These are phyloP conservation scores for Phortica okadai DNA, from an alignment of 2,888 invertebrate species.

Conservation along the genomic window DNA sequence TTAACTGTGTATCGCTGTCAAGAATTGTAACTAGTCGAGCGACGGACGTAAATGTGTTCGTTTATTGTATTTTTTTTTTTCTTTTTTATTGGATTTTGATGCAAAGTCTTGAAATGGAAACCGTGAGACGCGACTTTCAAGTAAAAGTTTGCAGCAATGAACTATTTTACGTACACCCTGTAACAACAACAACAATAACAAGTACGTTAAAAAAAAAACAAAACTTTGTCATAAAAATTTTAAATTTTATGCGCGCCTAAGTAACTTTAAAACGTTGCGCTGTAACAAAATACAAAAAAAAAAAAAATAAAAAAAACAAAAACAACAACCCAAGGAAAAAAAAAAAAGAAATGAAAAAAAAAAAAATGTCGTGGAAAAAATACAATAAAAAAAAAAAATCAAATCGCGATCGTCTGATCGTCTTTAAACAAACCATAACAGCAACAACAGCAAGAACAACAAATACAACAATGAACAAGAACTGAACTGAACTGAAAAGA, in stretches of 20 bases:
- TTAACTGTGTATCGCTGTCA: constrained; percentile 7
- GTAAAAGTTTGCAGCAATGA: constrained; percentile 13
- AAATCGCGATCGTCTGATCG: constrained; percentile 64
- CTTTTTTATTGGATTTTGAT: constrained; percentile 11
- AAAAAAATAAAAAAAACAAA: constrained; percentile 65
- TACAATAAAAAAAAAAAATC: constrained; percentile 59
- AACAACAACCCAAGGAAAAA: constrained; percentile 47
- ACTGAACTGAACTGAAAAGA: constrained; percentile 42
- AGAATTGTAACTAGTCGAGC: constrained; percentile 19
- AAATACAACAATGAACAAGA: constrained; percentile 46
- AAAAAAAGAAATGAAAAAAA: constrained; percentile 39
- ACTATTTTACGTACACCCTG: constrained; percentile 21
- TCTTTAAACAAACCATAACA: constrained; percentile 44
- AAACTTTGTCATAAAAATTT: constrained; percentile 13
- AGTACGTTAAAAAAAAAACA: constrained; percentile 8
- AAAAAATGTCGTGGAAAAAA: constrained; percentile 56
- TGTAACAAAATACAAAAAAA: constrained; percentile 44
- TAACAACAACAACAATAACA: constrained; percentile 21
- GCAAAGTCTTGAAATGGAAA: constrained; percentile 9
- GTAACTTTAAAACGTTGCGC: not conserved
- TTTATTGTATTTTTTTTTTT: constrained; percentile 6
- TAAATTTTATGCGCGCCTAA: constrained; percentile 22
- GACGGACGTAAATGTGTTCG: not conserved
- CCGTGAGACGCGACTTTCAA: constrained; percentile 12
- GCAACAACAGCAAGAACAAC: constrained; percentile 54